Percentiles rank a stretch among this genome's conserved stretches.
These are phyloP conservation scores for Troides helena DNA, from an alignment of 2,888 invertebrate species.

Conservation along the genomic window DNA sequence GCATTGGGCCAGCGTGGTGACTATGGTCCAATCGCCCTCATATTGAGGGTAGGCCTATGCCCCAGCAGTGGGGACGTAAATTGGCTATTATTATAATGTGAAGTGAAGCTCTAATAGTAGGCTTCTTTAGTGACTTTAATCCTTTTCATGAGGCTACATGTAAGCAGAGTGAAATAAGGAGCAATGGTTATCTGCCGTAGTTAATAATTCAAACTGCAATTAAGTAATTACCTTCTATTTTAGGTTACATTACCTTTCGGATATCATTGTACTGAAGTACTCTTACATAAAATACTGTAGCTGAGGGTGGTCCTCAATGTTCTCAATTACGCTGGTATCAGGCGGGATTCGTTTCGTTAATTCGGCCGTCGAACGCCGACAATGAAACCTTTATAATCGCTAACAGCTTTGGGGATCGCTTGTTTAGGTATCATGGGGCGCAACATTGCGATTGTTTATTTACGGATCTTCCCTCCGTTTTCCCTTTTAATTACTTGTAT, in stretches of 20 bases:
- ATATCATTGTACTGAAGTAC: background rate
- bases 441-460: slow-evolving; percentile 8
- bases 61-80: too few relatives aligned
- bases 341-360: slow-evolving; percentile 24
- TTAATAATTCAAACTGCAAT: background rate
- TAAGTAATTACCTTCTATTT: background rate
- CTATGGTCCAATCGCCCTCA: too few relatives aligned
- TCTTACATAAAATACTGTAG: slow-evolving; percentile 12
- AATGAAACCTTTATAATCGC: slow-evolving; percentile 27
- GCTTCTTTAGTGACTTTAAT: too few relatives aligned
- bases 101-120: too few relatives aligned
- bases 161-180: background rate
- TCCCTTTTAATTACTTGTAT: slow-evolving; percentile 16
- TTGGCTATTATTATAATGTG: too few relatives aligned
- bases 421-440: slow-evolving; percentile 5
- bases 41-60: too few relatives aligned
- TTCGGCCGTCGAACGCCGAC: slow-evolving; percentile 21
- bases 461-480: slow-evolving; percentile 9
- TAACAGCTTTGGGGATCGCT: slow-evolving; percentile 19
- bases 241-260: background rate
- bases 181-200: background rate
- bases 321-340: slow-evolving; percentile 18
- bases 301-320: background rate
- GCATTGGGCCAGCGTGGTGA: too few relatives aligned
- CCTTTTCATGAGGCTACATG: too few relatives aligned